Evolutionary conservation across 1,140 invertebrate species (phyloP), one percentile per base, ranked within the genome.

Genomic region (Teleogryllus occipitalis): DNA sequence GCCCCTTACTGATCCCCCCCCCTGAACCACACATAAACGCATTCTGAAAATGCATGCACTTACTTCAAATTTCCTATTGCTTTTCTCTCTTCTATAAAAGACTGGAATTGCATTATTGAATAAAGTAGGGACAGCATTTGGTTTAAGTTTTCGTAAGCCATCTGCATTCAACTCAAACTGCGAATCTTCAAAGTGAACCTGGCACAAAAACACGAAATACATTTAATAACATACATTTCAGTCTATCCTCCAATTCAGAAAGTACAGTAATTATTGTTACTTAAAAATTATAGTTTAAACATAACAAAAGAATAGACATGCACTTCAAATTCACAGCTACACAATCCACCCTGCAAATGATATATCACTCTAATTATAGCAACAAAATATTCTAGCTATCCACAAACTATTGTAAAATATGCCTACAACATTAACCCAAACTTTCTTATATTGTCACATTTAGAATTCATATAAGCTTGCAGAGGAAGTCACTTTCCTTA

Each of bases 161-260:
- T 81, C 81, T 27, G 76, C 77, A 47, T 81, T 75, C 15, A 47
- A 78, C 47, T 81, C 81, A 79, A 78, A 81, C 14, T 80, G 79
- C 7, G 81, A 78, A 76, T 80, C 81, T 74, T 81, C 81, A 78
- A 81, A 81, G 39, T 81, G 81, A 22, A 54, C 79, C 81, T 81
- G 27, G 8, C 15, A 78, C 27, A 75, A 72, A 49, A 73, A 47
- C 10, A 65, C 5, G 27, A 39, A 39, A 5, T 7, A 65, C 54
- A 65, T 65, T 39, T 65, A 65, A 0, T 18, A 65, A 65, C 54
- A 65, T 65, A 65, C 18, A 65, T 65, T 14, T 65, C 27, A 65
- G 10, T 65, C 10, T 18, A 65, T 65, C 3, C 10, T 65, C 27
- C 10, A 14, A 65, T 65, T 14, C 18, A 65, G 10, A 10, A 65